phyloP scores from a whole-genome alignment of 2,113 vertebrate genomes.

The Phrynocephalus versicolor region DNA sequence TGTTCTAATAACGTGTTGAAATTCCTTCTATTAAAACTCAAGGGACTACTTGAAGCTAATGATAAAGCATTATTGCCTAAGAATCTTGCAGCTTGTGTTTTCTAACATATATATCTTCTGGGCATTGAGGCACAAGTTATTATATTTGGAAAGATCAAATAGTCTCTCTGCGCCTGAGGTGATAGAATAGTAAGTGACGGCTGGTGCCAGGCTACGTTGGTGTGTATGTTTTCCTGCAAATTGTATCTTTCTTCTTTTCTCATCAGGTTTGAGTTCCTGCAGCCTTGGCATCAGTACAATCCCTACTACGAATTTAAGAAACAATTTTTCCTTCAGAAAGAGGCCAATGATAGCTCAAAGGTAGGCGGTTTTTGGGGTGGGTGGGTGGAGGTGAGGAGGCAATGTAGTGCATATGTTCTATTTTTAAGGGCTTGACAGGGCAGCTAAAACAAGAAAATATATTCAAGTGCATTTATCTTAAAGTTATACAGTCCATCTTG shows the following conservation, averaged over 20 bases:
- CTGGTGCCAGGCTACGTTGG: not conserved
- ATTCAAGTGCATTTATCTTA: not conserved
- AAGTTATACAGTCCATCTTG: not conserved
- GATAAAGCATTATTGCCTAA: slow-evolving; percentile 6
- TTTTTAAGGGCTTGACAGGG: not conserved
- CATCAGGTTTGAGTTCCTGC: slow-evolving; percentile 94
- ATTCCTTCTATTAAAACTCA: slow-evolving; percentile 18
- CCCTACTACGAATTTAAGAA: slow-evolving; percentile 98
- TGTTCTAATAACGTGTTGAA: not conserved
- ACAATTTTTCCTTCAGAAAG: slow-evolving; percentile 96
- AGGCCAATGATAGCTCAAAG: slow-evolving; percentile 75
- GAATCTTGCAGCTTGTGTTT: slow-evolving; percentile 1
- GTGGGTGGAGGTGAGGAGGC: too few relatives aligned
- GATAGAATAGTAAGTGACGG: not conserved
- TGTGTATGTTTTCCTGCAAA: not conserved
- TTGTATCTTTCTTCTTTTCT: not conserved
- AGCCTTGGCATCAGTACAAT: slow-evolving; percentile 95
- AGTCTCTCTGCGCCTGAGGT: accelerated
- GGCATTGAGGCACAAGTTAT: not conserved
- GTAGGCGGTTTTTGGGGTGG: too few relatives aligned
- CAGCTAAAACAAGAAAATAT: not conserved
- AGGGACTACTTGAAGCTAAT: not conserved
- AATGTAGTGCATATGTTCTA: too few relatives aligned
- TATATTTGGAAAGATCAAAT: slow-evolving; percentile 15
- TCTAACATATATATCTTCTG: not conserved